Percentiles rank a stretch among this genome's conserved stretches.
Evolutionary conservation across 2,797 vertebrate species (phyloP).

Genomic region (Malurus leucopterus): DNA sequence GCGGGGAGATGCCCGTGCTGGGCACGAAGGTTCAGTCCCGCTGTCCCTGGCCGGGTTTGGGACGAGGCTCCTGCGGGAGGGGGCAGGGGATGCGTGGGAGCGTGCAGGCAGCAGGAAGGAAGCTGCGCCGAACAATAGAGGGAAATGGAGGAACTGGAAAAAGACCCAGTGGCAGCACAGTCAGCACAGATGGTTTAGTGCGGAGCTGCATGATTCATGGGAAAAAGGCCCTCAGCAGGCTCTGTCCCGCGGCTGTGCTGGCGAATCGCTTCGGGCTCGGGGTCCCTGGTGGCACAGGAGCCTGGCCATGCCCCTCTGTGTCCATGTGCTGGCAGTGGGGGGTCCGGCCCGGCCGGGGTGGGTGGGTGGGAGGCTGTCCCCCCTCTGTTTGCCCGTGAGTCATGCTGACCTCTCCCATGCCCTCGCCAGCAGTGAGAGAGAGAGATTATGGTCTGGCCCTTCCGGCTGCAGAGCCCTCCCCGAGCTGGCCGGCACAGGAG

Average conservation of each 20-base stretch:
- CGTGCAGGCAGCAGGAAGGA: constrained; percentile 76
- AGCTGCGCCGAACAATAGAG: constrained; percentile 77
- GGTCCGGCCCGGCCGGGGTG: neutral
- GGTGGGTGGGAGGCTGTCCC: neutral
- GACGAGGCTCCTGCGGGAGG: neutral
- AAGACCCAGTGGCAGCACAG: constrained; percentile 44
- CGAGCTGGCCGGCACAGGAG: neutral
- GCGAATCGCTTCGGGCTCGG: neutral
- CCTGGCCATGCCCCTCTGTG: fast-evolving
- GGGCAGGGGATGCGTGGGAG: constrained; percentile 65
- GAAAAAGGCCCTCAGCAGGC: constrained; percentile 34
- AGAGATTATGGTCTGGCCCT: constrained; percentile 36
- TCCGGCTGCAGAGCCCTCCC: constrained; percentile 40
- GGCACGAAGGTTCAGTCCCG: neutral
- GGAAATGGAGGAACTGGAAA: constrained; percentile 79
- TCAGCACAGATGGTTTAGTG: constrained; percentile 52
- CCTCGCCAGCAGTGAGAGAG: constrained; percentile 4
- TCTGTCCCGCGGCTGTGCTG: neutral
- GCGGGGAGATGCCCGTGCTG: neutral
- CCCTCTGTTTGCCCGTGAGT: neutral
- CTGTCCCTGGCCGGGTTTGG: neutral
- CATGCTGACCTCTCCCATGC: constrained; percentile 69
- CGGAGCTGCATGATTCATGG: constrained; percentile 46
- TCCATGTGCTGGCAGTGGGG: neutral
- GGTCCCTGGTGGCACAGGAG: neutral